These are phyloP conservation scores for Cydia splendana DNA, from an alignment of 1,140 invertebrate genomes.

Conservation along the genomic window DNA sequence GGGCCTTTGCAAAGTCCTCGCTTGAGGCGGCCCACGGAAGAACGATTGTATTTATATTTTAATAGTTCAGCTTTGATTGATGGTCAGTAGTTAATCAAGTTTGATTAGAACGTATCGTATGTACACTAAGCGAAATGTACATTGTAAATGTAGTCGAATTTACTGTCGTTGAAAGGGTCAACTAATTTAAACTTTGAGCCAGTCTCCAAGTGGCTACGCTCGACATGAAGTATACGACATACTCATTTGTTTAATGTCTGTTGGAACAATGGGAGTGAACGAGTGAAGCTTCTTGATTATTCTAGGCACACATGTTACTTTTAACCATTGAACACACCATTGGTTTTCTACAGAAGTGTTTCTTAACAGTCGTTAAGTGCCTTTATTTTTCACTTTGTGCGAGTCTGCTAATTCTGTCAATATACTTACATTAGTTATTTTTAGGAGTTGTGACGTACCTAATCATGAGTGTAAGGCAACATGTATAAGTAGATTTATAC, in stretches of 20 bases:
- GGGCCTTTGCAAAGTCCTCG: constrained; percentile 18
- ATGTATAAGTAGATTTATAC: background rate
- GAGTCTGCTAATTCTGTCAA: background rate
- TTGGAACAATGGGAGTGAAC: constrained; percentile 4
- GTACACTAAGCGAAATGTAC: constrained; percentile 29
- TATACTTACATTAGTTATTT: background rate
- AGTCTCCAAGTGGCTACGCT: background rate
- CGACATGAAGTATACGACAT: background rate
- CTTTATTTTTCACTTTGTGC: background rate
- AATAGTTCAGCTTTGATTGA: constrained; percentile 33
- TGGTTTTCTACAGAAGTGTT: background rate
- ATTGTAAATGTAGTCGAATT: constrained; percentile 46
- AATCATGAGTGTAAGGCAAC: background rate
- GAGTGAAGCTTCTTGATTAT: constrained; percentile 14
- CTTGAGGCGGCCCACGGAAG: background rate
- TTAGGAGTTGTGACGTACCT: background rate
- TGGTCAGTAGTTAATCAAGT: constrained; percentile 41
- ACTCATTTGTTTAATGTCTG: constrained; percentile 7
- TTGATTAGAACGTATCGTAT: constrained; percentile 50
- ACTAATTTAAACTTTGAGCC: constrained; percentile 33
- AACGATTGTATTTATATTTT: constrained; percentile 11
- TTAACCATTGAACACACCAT: background rate
- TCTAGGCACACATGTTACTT: background rate
- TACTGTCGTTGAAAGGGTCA: constrained; percentile 48
- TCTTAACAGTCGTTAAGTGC: background rate